Conservation (phyloP, 2,888 invertebrate genomes). For the Ferdinandea cuprea region DNA sequence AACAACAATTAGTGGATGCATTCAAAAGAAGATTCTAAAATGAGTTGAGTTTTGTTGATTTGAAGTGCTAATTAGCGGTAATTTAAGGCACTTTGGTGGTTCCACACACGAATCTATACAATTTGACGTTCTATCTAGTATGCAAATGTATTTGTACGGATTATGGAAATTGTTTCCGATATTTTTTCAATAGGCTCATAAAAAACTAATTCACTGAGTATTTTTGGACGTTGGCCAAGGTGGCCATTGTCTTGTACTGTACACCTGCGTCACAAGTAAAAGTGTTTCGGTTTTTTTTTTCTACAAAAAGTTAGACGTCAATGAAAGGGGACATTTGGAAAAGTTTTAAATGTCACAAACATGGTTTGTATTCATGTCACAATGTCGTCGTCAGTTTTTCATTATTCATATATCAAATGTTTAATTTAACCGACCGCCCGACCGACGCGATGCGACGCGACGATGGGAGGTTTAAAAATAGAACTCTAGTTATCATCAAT, state of each 20-base stretch:
- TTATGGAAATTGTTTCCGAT: slow-evolving; percentile 33
- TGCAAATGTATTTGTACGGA: neutral
- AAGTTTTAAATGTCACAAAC: slow-evolving; percentile 28
- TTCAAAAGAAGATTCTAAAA: slow-evolving; percentile 6
- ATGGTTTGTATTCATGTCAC: slow-evolving; percentile 18
- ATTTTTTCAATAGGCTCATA: slow-evolving; percentile 43
- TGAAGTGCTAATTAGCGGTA: slow-evolving; percentile 41
- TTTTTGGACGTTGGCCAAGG: slow-evolving; percentile 39
- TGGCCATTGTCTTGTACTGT: slow-evolving; percentile 14
- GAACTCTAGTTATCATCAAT: slow-evolving; percentile 28
- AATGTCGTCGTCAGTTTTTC: slow-evolving; percentile 20
- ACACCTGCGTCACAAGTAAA: slow-evolving; percentile 35
- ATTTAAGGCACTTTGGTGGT: neutral
- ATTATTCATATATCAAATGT: slow-evolving; percentile 15
- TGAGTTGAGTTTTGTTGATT: slow-evolving; percentile 17
- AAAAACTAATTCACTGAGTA: slow-evolving; percentile 11
- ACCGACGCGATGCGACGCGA: too few relatives aligned
- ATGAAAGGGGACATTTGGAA: slow-evolving; percentile 32
- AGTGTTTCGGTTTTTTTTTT: slow-evolving; percentile 4
- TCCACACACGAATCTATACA: neutral
- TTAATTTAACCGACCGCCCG: neutral
- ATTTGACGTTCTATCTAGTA: neutral
- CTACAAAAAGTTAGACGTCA: slow-evolving; percentile 37
- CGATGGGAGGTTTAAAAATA: slow-evolving; percentile 16
- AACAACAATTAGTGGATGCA: slow-evolving; percentile 46